These are phyloP conservation scores for Engraulis encrasicolus DNA, from an alignment of 2,113 vertebrate species.

Conservation along the genomic window DNA sequence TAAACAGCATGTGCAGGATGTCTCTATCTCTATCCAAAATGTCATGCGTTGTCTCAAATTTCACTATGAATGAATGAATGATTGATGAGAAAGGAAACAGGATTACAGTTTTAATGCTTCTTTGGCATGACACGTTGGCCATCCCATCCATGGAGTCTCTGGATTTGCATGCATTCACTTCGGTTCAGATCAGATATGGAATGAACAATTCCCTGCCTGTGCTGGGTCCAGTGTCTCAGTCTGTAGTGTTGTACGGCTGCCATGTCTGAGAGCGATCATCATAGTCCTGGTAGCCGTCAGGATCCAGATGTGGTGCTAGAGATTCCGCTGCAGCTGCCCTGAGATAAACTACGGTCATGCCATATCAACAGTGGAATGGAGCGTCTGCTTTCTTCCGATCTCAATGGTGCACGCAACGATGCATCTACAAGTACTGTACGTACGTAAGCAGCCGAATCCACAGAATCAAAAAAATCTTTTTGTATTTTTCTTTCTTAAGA, in stretches of 20 bases:
- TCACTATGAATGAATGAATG: background rate
- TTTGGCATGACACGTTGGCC: background rate
- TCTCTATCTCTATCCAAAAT: background rate
- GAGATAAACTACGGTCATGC: background rate
- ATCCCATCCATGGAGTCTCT: background rate
- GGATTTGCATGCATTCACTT: background rate
- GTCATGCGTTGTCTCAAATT: background rate
- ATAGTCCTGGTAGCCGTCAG: background rate
- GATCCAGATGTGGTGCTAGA: background rate
- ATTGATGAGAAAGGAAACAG: background rate
- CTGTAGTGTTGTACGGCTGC: background rate
- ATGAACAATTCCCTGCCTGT: background rate
- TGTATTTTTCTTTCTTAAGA: no score
- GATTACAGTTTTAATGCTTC: background rate
- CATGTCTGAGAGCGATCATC: background rate
- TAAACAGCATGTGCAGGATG: background rate
- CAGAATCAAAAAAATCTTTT: no score
- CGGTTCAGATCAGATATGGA: background rate
- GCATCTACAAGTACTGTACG: no score
- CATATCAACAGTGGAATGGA: background rate
- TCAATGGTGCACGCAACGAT: no score
- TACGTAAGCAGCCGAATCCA: no score
- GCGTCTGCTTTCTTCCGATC: background rate
- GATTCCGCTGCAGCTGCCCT: background rate
- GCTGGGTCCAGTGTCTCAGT: background rate